Conservation (phyloP, 2,113 vertebrate genomes). For the Tragelaphus buxtoni region DNA sequence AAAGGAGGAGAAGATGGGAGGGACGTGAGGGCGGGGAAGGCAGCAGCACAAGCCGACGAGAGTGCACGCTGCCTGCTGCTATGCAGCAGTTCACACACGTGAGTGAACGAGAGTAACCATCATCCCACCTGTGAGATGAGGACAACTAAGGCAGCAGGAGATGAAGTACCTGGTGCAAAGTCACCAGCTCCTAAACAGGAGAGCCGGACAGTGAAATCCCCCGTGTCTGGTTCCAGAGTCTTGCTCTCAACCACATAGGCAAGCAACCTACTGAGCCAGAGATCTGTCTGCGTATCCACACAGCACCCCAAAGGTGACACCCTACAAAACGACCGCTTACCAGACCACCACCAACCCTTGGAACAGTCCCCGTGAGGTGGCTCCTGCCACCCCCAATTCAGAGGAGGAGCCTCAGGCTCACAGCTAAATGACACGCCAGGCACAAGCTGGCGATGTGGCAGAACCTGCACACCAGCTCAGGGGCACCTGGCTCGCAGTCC, state of each 20-base stretch:
- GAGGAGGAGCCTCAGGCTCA: background rate
- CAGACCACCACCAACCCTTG: fast-evolving
- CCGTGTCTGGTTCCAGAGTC: background rate
- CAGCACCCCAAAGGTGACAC: fast-evolving
- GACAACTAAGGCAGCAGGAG: background rate
- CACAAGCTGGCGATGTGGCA: background rate
- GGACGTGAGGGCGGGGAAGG: fast-evolving
- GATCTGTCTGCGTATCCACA: background rate
- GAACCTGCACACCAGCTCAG: background rate
- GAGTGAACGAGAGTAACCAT: fast-evolving
- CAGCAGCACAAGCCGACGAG: fast-evolving
- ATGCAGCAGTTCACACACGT: fast-evolving
- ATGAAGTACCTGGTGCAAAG: background rate
- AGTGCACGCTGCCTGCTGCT: fast-evolving
- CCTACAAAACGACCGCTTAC: fast-evolving
- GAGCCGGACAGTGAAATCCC: background rate
- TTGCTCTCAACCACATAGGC: background rate
- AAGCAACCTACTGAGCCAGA: fast-evolving
- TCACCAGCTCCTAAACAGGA: background rate
- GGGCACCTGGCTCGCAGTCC: background rate
- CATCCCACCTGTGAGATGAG: background rate
- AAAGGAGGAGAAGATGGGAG: background rate
- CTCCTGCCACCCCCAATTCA: background rate
- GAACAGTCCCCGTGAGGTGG: fast-evolving
- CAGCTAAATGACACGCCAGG: background rate